Percentiles rank a stretch among this genome's conserved stretches.
Evolutionary conservation across 2,113 vertebrate species (phyloP).

Genomic region (Paradoxurus hermaphroditus): DNA sequence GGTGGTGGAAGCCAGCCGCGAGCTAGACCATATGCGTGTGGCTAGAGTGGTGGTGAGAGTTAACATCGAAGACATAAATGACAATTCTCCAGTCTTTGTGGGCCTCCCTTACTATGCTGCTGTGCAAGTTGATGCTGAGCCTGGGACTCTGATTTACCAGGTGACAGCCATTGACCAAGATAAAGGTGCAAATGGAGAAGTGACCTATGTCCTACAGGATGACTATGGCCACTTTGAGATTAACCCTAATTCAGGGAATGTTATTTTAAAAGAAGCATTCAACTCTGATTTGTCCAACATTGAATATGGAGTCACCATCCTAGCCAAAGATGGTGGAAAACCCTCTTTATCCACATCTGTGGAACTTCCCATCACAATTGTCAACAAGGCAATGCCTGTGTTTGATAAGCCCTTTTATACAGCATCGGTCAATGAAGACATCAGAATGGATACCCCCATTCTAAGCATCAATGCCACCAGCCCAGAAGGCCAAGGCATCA

Average conservation of each 20-base stretch:
- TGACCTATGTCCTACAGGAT: constrained; percentile 92
- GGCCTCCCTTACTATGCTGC: constrained; percentile 98
- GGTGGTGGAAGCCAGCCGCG: constrained; percentile 94
- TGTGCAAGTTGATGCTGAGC: constrained; percentile 95
- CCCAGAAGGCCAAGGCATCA: constrained; percentile 95
- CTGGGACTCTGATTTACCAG: constrained; percentile 90
- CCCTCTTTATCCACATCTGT: constrained; percentile 88
- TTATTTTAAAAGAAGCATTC: constrained; percentile 92
- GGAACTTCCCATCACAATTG: constrained; percentile 95
- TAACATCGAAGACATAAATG: constrained; percentile 94
- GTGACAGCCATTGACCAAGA: constrained; percentile 94
- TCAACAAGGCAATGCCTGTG: constrained; percentile 98
- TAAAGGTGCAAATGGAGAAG: constrained; percentile 93
- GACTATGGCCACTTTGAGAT: constrained; percentile 97
- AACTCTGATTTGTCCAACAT: constrained; percentile 95
- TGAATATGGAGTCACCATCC: constrained; percentile 92
- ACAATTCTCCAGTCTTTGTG: constrained; percentile 94
- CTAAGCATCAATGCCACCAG: constrained; percentile 96
- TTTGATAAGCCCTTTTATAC: constrained; percentile 97
- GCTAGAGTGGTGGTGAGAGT: constrained; percentile 93
- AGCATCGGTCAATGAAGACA: constrained; percentile 91
- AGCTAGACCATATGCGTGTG: constrained; percentile 91
- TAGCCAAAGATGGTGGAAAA: constrained; percentile 92
- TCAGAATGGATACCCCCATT: constrained; percentile 91
- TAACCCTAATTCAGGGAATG: constrained; percentile 87